phyloP scores from a whole-genome alignment of 2,113 vertebrate genomes.

The Sarotherodon lohbergeri region DNA sequence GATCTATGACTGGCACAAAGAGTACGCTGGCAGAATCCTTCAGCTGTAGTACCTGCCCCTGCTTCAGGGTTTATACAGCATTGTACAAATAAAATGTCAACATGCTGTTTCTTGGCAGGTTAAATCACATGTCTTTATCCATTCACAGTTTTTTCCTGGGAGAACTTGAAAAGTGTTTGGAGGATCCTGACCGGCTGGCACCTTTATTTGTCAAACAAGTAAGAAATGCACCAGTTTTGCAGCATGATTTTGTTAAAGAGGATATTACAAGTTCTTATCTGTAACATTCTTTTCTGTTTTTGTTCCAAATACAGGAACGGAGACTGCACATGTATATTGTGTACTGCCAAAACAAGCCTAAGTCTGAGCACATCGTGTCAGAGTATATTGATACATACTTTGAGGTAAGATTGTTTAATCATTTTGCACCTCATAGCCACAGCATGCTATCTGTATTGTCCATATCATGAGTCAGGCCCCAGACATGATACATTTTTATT shows the following conservation, averaged over 20 bases:
- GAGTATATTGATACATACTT: constrained; percentile 99
- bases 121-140: background rate
- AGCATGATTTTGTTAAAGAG: background rate
- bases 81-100: background rate
- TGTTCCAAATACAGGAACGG: constrained; percentile 78
- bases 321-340: constrained; percentile 99
- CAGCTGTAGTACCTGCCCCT: background rate
- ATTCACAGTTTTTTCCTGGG: constrained; percentile 89
- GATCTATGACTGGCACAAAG: constrained; percentile 99
- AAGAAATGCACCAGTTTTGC: constrained; percentile 8
- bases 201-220: constrained; percentile 95
- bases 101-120: background rate
- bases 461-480: background rate
- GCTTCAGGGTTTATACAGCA: background rate
- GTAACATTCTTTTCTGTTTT: background rate
- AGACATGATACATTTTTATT: background rate
- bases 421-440: background rate
- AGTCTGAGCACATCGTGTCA: constrained; percentile 98
- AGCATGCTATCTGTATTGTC: background rate
- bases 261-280: fast-evolving
- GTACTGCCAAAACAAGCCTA: constrained; percentile 99
- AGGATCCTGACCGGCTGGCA: constrained; percentile 93
- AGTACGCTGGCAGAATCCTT: constrained; percentile 73
- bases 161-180: constrained; percentile 97
- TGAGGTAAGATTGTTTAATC: constrained; percentile 79